Base-by-base conservation (phyloP, 2,888 invertebrate genomes). In the Epinotia nisella region DNA sequence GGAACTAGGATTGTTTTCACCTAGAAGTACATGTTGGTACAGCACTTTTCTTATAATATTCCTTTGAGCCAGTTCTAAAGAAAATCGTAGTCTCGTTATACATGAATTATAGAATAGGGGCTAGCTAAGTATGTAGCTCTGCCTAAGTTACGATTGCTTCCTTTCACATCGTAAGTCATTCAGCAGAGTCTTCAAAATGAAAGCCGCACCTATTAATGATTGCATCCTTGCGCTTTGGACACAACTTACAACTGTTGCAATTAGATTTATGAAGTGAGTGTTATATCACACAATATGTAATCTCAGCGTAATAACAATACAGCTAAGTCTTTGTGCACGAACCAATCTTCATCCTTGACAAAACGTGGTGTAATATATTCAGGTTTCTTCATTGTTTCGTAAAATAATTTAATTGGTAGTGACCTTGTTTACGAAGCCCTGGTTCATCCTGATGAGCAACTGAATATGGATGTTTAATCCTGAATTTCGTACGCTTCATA, bases 251-350 rank as follows among this genome's bases (percentile, higher is more conserved):
- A 19, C 3, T 59, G 13, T 35, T 45, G 53, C 55, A 65, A 55
- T 65, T 55, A 19, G 21, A 65, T 39, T 55, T 39, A 17, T 53
- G 21, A 65, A 65, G 39, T 65, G 19, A 21, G 39, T 65, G 19
- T 55, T 21, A 39, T 39, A 55, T 55, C 13, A 55, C 13, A 17
- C 15, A 53, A 29, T 29, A 35, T 65, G 19, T 62, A 21, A 56
- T 24, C 7, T 58, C 58, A 29, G 58, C 15, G 29, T 24, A 29
- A 29, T 29, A 29, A 56, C 24, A 19, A 56, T 56, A 5, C 13
- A 29, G 24, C 13, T 2, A 29, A 29, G 29, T 29, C 29, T 29
- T 2, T 29, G 29, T 51, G 15, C n/a, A 56, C 9, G 13, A 13
- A 24, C 13, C 13, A 24, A 4, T 21, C 56, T 15, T 13, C 13